Conservation (phyloP, 2,113 vertebrate genomes). For the Neotoma lepida region DNA sequence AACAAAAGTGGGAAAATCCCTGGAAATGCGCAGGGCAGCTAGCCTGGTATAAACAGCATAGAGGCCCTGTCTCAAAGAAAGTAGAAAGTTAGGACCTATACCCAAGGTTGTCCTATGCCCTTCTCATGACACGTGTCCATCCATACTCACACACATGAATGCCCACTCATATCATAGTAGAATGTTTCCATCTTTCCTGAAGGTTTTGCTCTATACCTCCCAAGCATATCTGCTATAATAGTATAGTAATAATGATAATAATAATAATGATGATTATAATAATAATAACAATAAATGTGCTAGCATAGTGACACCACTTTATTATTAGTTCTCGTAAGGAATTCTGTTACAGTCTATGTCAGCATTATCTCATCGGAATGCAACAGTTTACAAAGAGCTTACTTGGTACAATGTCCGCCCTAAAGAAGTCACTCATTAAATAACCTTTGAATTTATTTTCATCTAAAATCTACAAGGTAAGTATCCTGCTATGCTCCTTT, state of each 20-base stretch:
- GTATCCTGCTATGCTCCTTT: background rate
- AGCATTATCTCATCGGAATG: background rate
- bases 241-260: too few species aligned
- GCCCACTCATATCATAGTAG: background rate
- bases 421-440: background rate
- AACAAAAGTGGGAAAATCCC: background rate
- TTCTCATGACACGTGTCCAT: background rate
- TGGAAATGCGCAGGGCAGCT: background rate
- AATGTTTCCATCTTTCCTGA: background rate
- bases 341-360: background rate
- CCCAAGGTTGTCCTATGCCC: background rate
- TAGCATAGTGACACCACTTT: background rate
- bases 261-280: background rate
- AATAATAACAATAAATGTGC: background rate
- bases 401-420: background rate
- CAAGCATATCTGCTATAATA: background rate
- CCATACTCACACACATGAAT: background rate
- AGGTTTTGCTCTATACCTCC: background rate
- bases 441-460: background rate
- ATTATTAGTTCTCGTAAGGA: background rate
- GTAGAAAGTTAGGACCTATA: background rate
- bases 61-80: background rate
- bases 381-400: fast-evolving
- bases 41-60: background rate
- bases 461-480: background rate